Evolutionary conservation across 2,113 vertebrate genomes (phyloP).

Genomic region (Osmerus mordax): DNA sequence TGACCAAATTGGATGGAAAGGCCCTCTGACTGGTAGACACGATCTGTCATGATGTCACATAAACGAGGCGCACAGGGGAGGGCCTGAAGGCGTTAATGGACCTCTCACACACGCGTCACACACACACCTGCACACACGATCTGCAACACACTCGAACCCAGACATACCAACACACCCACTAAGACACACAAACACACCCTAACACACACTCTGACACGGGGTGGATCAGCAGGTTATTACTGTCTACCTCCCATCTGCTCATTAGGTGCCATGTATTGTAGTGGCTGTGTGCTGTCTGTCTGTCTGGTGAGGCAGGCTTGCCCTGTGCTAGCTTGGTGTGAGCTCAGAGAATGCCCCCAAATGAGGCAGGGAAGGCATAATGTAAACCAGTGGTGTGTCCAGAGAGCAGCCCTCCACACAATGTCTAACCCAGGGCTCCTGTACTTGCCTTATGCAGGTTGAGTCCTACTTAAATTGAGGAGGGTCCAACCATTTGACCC

Average conservation of each 20-base stretch:
- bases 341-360: no score
- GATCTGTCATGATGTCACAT: constrained; percentile 69
- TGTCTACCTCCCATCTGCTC: neutral
- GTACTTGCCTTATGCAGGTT: no score
- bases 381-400: no score
- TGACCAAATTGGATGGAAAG: constrained; percentile 68
- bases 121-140: constrained; percentile 7
- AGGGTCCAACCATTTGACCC: no score
- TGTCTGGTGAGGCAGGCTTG: no score
- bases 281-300: neutral
- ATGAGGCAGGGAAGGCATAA: no score
- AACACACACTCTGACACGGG: neutral
- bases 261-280: neutral
- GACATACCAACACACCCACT: neutral
- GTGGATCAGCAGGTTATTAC: constrained; percentile 7
- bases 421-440: no score
- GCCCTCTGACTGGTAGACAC: constrained; percentile 52
- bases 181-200: neutral
- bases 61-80: constrained; percentile 53
- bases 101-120: constrained; percentile 26
- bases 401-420: no score
- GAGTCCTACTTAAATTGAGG: no score
- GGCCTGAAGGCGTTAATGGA: constrained; percentile 55
- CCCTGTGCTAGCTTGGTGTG: no score
- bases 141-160: no score